These are phyloP conservation scores for Nicator chloris DNA, from an alignment of 2,113 vertebrate genomes.

Conservation along the genomic window DNA sequence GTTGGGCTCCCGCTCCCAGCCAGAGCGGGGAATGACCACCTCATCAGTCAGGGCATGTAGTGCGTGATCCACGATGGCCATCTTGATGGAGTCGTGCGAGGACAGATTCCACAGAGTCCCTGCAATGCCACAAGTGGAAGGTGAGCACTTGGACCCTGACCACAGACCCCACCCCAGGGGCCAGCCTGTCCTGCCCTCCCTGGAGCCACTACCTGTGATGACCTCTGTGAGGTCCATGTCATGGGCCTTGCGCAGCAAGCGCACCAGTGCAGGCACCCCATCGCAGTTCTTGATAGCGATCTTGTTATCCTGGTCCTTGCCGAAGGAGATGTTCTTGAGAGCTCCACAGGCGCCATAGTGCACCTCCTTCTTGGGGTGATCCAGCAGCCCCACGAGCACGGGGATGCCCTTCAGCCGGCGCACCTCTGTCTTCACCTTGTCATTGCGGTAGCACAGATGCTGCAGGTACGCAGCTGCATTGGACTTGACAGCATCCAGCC, in stretches of 20 bases:
- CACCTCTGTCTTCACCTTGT: conserved; percentile 94
- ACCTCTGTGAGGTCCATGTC: conserved; percentile 92
- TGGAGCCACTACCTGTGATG: conserved; percentile 83
- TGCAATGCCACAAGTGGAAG: background rate
- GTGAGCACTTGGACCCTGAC: background rate
- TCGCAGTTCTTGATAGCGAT: conserved; percentile 98
- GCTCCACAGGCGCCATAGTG: conserved; percentile 92
- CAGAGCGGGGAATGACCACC: conserved; percentile 89
- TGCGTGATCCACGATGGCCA: conserved; percentile 95
- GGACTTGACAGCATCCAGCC: conserved; percentile 89
- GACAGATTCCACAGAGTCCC: conserved; percentile 97
- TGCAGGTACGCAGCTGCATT: conserved; percentile 95
- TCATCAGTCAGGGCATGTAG: conserved; percentile 90
- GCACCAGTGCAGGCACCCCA: conserved; percentile 85
- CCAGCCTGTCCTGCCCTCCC: background rate
- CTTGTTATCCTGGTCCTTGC: conserved; percentile 93
- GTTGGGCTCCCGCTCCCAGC: conserved; percentile 86
- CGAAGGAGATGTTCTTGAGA: conserved; percentile 95
- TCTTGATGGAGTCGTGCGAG: conserved; percentile 94
- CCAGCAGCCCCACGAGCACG: conserved; percentile 88
- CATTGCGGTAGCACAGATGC: conserved; percentile 93
- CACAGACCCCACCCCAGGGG: fast-evolving
- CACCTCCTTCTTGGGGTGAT: conserved; percentile 93
- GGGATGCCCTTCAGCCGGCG: conserved; percentile 93
- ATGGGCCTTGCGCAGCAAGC: conserved; percentile 86